These are phyloP conservation scores for Anarhynchus alexandrinus DNA, from an alignment of 2,113 vertebrate species.

Conservation along the genomic window DNA sequence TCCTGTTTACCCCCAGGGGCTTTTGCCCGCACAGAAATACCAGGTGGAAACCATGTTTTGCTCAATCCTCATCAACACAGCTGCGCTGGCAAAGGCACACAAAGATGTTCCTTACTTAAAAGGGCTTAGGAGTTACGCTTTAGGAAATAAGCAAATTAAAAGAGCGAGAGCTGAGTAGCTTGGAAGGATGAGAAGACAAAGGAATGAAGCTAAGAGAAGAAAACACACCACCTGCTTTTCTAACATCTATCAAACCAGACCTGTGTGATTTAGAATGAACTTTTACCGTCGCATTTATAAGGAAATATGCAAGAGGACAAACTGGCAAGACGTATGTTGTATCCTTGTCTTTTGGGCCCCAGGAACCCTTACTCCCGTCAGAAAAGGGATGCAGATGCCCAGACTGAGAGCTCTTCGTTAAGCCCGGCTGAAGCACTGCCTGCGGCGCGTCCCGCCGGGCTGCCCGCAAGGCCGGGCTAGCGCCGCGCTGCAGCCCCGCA, in stretches of 20 bases:
- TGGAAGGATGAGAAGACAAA: neutral
- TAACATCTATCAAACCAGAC: neutral
- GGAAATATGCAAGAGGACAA: neutral
- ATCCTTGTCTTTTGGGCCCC: accelerated
- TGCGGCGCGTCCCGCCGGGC: accelerated
- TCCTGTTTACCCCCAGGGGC: accelerated
- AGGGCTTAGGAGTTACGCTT: neutral
- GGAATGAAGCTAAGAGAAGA: neutral
- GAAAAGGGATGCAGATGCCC: neutral
- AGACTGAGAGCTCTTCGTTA: accelerated
- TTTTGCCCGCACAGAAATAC: neutral
- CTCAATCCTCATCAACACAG: neutral
- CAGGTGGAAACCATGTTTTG: neutral
- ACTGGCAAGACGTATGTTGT: accelerated
- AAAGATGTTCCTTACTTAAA: neutral
- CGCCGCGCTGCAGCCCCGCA: neutral
- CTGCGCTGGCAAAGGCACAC: neutral
- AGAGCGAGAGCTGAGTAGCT: accelerated
- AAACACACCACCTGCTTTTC: neutral
- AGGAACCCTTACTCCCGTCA: accelerated
- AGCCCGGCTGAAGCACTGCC: neutral
- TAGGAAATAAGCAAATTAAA: neutral
- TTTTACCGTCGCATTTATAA: accelerated
- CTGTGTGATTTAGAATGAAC: accelerated
- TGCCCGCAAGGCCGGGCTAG: neutral